These are phyloP conservation scores for Pinna nobilis DNA, from an alignment of 1,140 invertebrate genomes.

Conservation along the genomic window DNA sequence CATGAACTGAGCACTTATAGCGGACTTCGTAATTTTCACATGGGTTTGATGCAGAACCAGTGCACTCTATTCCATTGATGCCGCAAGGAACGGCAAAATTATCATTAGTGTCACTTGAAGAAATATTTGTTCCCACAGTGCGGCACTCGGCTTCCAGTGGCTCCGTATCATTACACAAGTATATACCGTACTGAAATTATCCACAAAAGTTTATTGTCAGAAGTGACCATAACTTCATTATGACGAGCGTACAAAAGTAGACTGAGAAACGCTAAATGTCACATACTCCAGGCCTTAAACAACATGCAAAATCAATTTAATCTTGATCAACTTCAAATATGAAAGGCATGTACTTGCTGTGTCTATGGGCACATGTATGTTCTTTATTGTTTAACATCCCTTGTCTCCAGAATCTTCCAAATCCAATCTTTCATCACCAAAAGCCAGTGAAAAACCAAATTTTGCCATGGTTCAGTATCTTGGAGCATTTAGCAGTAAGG, in stretches of 20 bases:
- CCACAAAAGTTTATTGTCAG: background rate
- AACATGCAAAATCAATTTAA: too few species aligned
- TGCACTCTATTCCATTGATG: slow-evolving; percentile 30
- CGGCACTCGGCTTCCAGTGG: slow-evolving; percentile 35
- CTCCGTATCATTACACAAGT: slow-evolving; percentile 24
- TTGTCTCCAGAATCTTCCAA: too few species aligned
- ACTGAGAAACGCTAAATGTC: background rate
- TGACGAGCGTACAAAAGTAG: background rate
- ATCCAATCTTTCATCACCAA: too few species aligned
- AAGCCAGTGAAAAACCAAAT: too few species aligned
- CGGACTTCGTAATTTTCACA: slow-evolving; percentile 44
- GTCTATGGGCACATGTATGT: too few species aligned
- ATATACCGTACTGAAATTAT: slow-evolving; percentile 33
- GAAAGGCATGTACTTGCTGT: too few species aligned
- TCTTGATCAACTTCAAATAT: too few species aligned
- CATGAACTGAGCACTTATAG: slow-evolving; percentile 32
- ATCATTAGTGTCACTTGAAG: slow-evolving; percentile 4
- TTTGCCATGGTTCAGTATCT: too few species aligned
- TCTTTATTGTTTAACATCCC: too few species aligned
- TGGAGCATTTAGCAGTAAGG: too few species aligned
- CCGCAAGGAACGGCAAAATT: slow-evolving; percentile 14
- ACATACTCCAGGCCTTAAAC: too few species aligned
- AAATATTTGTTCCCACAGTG: background rate
- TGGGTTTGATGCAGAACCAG: background rate
- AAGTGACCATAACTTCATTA: background rate